Evolutionary conservation across 2,888 invertebrate genomes (phyloP), one percentile per base, ranked within the genome.

Genomic region (Ormyrus pomaceus): DNA sequence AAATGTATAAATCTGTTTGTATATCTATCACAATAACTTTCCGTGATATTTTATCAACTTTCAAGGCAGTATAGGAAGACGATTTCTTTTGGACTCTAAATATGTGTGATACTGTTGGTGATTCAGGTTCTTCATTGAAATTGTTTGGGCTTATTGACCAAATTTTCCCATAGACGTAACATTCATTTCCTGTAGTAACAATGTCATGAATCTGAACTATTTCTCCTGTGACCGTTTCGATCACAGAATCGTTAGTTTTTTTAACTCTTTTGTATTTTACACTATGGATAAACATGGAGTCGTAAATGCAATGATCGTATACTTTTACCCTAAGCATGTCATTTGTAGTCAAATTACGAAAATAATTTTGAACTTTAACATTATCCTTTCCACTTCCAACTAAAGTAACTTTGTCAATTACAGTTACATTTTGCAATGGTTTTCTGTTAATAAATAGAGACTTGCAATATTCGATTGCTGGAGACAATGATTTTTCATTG

Each of bases 241-340:
- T 56, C 7, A 70, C 58, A 6, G 70, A 58, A 48, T 70, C 70
- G 34, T 70, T 46, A 58, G 58, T 58, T 58, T 58, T 56, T n/a
- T 70, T 45, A 13, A 19, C 56, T 45, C 70, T 6, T 11, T 45
- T 58, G 46, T 70, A 70, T 0, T 56, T 45, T 10, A 48, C 34
- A n/a, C 56, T 46, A 70, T 70, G 58, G 48, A 46, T 34, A 51
- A 46, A 58, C 56, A 58, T 46, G 10, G 55, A 55, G 6, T 70
- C 46, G 13, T 58, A 70, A 48, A 70, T 58, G 34, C 70, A 58
- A n/a, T 48, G 10, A 46, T 70, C 58, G n/a, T 58, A 70, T 9
- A 58, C 45, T 11, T 45, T 34, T 46, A 58, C 19, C 6, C 9
- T 46, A 58, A 10, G 8, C 19, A 19, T 45, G 11, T 10, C 13